Percentiles rank a stretch among this genome's conserved stretches.
These are phyloP conservation scores for Avahi laniger DNA, from an alignment of 2,797 vertebrate genomes.

Conservation along the genomic window DNA sequence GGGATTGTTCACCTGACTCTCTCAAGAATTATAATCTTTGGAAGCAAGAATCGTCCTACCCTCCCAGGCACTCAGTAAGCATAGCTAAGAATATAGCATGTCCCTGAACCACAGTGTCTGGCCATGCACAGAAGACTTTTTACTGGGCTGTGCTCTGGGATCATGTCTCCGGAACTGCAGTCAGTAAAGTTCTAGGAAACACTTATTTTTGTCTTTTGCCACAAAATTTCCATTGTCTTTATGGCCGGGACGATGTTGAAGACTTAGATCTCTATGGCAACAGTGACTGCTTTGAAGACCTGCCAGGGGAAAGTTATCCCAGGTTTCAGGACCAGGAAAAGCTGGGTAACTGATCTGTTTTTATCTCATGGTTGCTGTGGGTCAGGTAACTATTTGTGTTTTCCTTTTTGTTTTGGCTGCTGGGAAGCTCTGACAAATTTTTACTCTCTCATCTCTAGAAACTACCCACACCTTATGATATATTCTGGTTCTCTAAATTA, in stretches of 20 bases:
- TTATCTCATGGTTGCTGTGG: constrained; percentile 49
- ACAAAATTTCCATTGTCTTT: constrained; percentile 39
- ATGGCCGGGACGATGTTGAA: not conserved
- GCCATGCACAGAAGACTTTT: not conserved
- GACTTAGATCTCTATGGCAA: constrained; percentile 33
- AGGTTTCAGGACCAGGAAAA: constrained; percentile 57
- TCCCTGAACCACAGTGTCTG: not conserved
- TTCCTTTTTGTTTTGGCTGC: constrained; percentile 57
- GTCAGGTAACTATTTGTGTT: not conserved
- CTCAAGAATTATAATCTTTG: not conserved
- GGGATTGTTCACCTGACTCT: not conserved
- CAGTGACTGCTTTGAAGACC: constrained; percentile 7
- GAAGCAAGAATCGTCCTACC: not conserved
- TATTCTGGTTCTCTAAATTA: not conserved
- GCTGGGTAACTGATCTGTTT: constrained; percentile 40
- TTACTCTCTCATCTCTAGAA: not conserved
- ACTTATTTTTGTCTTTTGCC: not conserved
- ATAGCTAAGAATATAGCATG: not conserved
- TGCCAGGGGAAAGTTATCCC: constrained; percentile 43
- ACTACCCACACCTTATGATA: not conserved
- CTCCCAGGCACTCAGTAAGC: not conserved
- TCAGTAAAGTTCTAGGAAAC: constrained; percentile 29
- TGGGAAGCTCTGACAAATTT: constrained; percentile 39
- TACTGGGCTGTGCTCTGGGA: not conserved
- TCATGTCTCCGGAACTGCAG: not conserved